Evolutionary conservation across 2,797 vertebrate species (phyloP).

Genomic region (Pseudocheirus occidentalis): DNA sequence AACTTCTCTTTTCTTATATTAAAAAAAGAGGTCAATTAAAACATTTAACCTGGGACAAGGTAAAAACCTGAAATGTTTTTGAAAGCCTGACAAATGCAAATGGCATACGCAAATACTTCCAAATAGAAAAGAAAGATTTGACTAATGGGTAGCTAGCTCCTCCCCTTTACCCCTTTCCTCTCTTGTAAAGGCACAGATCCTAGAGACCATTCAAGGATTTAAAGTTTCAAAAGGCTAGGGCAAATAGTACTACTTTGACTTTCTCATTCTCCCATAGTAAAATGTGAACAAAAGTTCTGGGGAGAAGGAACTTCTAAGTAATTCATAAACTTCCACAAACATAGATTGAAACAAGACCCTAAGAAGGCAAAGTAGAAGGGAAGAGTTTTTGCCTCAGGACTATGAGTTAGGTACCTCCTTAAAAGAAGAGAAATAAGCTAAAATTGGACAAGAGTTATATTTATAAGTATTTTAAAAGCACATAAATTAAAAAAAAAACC

Average conservation of each 20-base stretch:
- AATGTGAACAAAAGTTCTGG: not conserved
- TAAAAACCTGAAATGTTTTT: not conserved
- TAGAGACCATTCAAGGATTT: not conserved
- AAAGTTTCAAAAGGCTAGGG: not conserved
- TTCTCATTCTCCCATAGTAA: not conserved
- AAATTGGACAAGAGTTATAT: not conserved
- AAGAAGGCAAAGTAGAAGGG: not conserved
- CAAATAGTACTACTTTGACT: slow-evolving; percentile 2
- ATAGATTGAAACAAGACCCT: slow-evolving; percentile 22
- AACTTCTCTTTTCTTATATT: not conserved
- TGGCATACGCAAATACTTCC: not conserved
- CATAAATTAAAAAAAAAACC: not conserved
- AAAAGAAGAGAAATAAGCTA: slow-evolving; percentile 32
- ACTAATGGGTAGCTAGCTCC: not conserved
- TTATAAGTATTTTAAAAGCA: slow-evolving; percentile 2
- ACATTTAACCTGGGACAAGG: slow-evolving; percentile 56
- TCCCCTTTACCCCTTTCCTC: not conserved
- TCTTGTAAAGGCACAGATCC: not conserved
- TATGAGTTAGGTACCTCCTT: not conserved
- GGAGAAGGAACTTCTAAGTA: slow-evolving; percentile 24
- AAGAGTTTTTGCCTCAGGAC: slow-evolving; percentile 22
- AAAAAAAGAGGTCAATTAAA: slow-evolving; percentile 50
- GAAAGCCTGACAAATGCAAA: not conserved
- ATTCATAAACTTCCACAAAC: slow-evolving; percentile 26
- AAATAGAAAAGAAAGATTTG: not conserved